These are phyloP conservation scores for Ophonus ardosiacus DNA, from an alignment of 2,888 invertebrate genomes.

Conservation along the genomic window DNA sequence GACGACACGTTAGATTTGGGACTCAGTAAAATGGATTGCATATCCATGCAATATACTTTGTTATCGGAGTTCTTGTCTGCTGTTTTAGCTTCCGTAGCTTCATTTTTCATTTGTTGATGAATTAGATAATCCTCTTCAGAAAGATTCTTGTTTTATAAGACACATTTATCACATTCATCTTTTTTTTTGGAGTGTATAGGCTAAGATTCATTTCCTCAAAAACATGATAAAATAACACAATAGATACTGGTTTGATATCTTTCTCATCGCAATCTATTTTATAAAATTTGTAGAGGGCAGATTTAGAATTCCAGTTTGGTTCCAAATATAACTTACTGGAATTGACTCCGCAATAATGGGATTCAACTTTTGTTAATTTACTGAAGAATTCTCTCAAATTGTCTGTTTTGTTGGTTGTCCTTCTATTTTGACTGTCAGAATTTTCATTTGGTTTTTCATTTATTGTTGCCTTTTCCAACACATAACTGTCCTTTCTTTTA, in stretches of 20 bases:
- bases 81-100: conserved; percentile 47
- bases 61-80: conserved; percentile 45
- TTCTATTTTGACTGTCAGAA: not conserved
- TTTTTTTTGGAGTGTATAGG: conserved; percentile 55
- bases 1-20: conserved; percentile 59
- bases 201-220: conserved; percentile 54
- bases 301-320: not conserved
- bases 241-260: not conserved
- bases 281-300: not conserved
- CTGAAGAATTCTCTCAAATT: conserved; percentile 65
- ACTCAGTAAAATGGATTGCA: conserved; percentile 56
- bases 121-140: conserved; percentile 31
- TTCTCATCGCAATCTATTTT: not conserved
- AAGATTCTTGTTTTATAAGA: conserved; percentile 19
- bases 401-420: not conserved
- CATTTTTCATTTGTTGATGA: not conserved
- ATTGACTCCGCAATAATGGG: conserved; percentile 46
- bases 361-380: conserved; percentile 32
- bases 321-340: not conserved
- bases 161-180: conserved; percentile 63
- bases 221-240: not conserved
- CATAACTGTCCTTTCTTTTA: not conserved
- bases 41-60: conserved; percentile 47
- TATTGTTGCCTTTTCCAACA: not conserved
- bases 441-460: not conserved